Evolutionary conservation across 92 coral and sea anemone genomes (phyloP).

Genomic region (Umimayanthus kanabou): DNA sequence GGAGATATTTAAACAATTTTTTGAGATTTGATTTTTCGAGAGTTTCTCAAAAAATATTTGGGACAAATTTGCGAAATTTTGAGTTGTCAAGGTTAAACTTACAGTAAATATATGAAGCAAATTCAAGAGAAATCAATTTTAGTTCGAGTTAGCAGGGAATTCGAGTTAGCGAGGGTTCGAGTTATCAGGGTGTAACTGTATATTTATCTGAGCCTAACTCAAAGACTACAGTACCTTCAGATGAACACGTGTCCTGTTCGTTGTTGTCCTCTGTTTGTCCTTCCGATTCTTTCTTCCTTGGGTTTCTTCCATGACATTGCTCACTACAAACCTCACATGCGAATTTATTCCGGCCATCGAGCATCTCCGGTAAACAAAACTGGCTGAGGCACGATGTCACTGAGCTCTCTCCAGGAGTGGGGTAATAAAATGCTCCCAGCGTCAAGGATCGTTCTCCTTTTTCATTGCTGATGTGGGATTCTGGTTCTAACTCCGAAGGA

Average conservation of each 20-base stretch:
- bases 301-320: conserved; percentile 25
- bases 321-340: conserved; percentile 83
- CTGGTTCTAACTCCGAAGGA: conserved; percentile 17
- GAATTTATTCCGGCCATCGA: conserved; percentile 88
- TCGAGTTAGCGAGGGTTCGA: no score
- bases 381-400: conserved; percentile 79
- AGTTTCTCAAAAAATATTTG: no score
- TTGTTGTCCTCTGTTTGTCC: conserved; percentile 5
- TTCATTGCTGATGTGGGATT: conserved; percentile 17
- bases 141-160: no score
- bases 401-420: conserved; percentile 77
- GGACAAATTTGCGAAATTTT: no score
- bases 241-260: conserved; percentile 33
- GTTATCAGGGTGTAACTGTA: no score
- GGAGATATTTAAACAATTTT: no score
- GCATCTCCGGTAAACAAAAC: conserved; percentile 86
- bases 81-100: no score
- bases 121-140: no score
- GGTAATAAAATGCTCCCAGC: conserved; percentile 54
- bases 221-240: conserved; percentile 17
- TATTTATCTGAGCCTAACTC: no score
- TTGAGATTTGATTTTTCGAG: no score
- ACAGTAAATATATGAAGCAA: no score
- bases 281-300: background rate
- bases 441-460: conserved; percentile 37